phyloP scores from a whole-genome alignment of 2,888 invertebrate genomes.

The Eupithecia tripunctaria region DNA sequence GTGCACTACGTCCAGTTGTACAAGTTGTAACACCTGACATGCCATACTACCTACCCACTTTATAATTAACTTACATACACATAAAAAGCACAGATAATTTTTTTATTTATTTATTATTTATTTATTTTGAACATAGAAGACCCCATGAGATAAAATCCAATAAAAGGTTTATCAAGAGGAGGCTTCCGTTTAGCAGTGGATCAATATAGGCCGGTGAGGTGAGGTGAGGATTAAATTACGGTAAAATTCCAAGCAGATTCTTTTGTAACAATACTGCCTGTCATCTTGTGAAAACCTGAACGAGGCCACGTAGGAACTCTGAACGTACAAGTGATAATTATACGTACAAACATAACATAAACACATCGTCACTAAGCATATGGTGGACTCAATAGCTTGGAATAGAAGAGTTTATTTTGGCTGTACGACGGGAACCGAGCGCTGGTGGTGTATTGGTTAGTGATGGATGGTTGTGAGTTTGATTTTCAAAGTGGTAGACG shows the following conservation, averaged over 20 bases:
- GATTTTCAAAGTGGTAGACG: not conserved
- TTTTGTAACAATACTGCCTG: not conserved
- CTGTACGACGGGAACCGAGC: not conserved
- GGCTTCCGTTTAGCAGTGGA: no score
- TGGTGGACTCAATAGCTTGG: constrained; percentile 22
- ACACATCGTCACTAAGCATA: constrained; percentile 33
- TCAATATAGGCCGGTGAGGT: no score
- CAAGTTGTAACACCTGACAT: no score
- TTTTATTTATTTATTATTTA: no score
- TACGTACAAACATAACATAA: constrained; percentile 27
- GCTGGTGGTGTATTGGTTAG: not conserved
- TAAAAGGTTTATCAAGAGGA: no score
- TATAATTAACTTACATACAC: no score
- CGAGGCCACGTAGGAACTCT: constrained; percentile 21
- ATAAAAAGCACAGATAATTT: no score
- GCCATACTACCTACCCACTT: no score
- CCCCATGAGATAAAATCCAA: no score
- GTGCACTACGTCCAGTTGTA: no score
- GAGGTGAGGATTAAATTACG: no score
- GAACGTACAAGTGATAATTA: constrained; percentile 32
- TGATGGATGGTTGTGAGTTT: not conserved
- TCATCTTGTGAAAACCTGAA: constrained; percentile 9
- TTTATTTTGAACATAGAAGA: no score
- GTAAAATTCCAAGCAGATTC: not conserved
- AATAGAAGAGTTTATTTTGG: constrained; percentile 19